Percentiles rank a stretch among this genome's conserved stretches.
Evolutionary conservation across 1,140 invertebrate genomes (phyloP).

Genomic region (Arctopsyche grandis): DNA sequence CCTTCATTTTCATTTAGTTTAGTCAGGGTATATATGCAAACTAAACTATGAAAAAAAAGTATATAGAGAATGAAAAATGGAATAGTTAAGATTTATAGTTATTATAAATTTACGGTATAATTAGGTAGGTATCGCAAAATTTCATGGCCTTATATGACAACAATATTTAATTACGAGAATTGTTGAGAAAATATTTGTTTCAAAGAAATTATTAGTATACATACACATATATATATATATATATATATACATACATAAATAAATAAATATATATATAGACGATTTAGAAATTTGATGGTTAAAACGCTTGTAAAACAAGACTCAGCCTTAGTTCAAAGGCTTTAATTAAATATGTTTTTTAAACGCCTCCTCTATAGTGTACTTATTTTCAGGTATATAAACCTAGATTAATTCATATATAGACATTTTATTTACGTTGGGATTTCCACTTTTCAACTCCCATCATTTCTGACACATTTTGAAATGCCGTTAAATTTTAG

Average conservation of each 20-base stretch:
- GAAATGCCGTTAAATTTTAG: neutral
- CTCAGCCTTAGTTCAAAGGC: conserved; percentile 42
- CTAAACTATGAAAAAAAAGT: conserved; percentile 19
- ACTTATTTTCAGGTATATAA: conserved; percentile 30
- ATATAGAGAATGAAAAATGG: conserved; percentile 12
- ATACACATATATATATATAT: conserved; percentile 22
- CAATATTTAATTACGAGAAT: conserved; percentile 52
- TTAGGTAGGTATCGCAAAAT: conserved; percentile 55
- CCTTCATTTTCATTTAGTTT: conserved; percentile 52
- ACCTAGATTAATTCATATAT: conserved; percentile 23
- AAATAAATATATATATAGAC: conserved; percentile 42
- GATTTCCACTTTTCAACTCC: neutral
- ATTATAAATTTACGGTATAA: conserved; percentile 19
- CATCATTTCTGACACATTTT: conserved; percentile 24
- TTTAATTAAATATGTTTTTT: conserved; percentile 38
- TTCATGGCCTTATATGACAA: conserved; percentile 55
- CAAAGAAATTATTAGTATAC: conserved; percentile 41
- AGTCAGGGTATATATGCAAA: conserved; percentile 54
- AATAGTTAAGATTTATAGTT: neutral
- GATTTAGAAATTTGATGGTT: conserved; percentile 32
- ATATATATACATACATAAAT: conserved; percentile 29
- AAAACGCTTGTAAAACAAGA: conserved; percentile 51
- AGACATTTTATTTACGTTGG: conserved; percentile 13
- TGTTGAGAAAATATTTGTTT: conserved; percentile 48
- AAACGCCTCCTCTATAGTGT: conserved; percentile 39